Percentiles rank a stretch among this genome's conserved stretches.
Conservation (phyloP, 2,113 vertebrate species). For the Ailuropoda melanoleuca region DNA sequence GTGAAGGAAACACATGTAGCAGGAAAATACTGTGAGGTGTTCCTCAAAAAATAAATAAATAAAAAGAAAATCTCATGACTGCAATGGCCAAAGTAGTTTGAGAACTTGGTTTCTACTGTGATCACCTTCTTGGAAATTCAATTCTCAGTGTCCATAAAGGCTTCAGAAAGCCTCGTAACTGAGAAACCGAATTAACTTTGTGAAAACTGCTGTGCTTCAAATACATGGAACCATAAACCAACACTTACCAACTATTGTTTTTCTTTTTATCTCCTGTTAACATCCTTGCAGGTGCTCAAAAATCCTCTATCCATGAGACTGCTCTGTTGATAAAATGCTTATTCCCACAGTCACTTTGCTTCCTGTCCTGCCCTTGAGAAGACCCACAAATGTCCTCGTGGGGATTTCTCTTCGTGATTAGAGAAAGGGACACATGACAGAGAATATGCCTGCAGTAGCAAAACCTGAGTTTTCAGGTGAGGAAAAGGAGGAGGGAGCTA, state of each 20-base stretch:
- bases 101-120: background rate
- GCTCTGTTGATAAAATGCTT: background rate
- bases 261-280: background rate
- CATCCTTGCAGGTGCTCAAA: background rate
- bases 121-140: background rate
- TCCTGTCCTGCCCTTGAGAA: background rate
- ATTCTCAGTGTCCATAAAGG: background rate
- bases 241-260: background rate
- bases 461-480: background rate
- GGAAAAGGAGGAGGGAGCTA: background rate
- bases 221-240: background rate
- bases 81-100: background rate
- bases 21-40: background rate
- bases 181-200: conserved; percentile 21
- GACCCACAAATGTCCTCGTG: background rate
- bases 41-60: background rate
- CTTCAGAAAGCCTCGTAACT: conserved; percentile 12
- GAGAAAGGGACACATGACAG: background rate
- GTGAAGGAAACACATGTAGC: background rate
- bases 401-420: background rate
- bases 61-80: background rate
- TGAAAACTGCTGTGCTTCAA: conserved; percentile 4
- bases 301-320: background rate
- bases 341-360: background rate
- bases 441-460: background rate